Evolutionary conservation across 2,797 vertebrate species (phyloP).

Genomic region (Remorina albescens): DNA sequence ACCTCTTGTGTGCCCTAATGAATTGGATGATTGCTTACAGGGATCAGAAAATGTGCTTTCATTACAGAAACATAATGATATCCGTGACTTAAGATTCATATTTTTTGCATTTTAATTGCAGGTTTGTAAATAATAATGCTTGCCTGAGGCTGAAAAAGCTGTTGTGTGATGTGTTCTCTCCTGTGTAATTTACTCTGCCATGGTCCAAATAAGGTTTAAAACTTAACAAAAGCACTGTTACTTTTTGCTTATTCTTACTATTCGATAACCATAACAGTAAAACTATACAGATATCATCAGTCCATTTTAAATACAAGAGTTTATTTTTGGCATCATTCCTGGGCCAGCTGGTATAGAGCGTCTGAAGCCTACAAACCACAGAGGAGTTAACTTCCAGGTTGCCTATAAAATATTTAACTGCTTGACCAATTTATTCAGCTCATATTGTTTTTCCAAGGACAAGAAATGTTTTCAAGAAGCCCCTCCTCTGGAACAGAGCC

Average conservation of each 20-base stretch:
- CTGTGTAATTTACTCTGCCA: neutral
- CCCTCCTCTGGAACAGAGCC: conserved; percentile 19
- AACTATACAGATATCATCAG: conserved; percentile 40
- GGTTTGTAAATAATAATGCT: neutral
- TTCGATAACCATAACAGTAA: conserved; percentile 25
- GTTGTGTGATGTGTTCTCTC: neutral
- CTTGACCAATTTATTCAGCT: conserved; percentile 77
- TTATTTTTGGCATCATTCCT: conserved; percentile 51
- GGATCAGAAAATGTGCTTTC: neutral
- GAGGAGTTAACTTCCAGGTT: conserved; percentile 78
- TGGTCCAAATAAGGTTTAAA: conserved; percentile 7
- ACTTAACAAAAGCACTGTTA: conserved; percentile 1
- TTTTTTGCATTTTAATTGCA: conserved; percentile 9
- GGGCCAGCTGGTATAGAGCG: conserved; percentile 36
- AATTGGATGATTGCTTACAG: neutral
- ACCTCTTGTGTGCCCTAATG: neutral
- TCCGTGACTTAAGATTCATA: neutral
- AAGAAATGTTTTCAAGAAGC: conserved; percentile 29
- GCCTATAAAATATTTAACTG: conserved; percentile 79
- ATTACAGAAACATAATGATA: neutral
- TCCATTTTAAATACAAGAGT: conserved; percentile 28
- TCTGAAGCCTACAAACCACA: conserved; percentile 60
- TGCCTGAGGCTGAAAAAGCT: conserved; percentile 23
- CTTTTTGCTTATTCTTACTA: conserved; percentile 9
- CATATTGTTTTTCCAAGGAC: conserved; percentile 56